A percentile compares a stretch with the other conserved stretches of the same genome.
Evolutionary conservation across 2,113 vertebrate species (phyloP).

Genomic region (Rhinichthys klamathensis): DNA sequence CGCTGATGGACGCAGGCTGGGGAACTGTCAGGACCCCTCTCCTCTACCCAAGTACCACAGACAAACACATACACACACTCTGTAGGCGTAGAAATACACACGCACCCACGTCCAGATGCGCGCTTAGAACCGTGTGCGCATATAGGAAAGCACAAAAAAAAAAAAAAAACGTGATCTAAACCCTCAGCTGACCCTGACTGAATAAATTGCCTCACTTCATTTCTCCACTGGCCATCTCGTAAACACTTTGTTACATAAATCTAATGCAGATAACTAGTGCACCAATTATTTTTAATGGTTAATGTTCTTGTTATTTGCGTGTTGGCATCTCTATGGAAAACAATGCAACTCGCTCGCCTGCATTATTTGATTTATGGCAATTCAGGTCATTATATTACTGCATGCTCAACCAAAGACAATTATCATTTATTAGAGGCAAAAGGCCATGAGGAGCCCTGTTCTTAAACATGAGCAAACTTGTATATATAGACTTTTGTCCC

Average conservation of each 20-base stretch:
- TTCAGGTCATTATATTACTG: slow-evolving; percentile 42
- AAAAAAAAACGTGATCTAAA: not conserved
- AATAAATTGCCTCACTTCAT: slow-evolving; percentile 58
- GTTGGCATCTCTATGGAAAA: slow-evolving; percentile 32
- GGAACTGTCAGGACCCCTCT: slow-evolving; percentile 67
- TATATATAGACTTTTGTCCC: slow-evolving; percentile 24
- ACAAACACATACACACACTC: slow-evolving; percentile 32
- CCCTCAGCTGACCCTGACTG: slow-evolving; percentile 49
- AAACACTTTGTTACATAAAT: slow-evolving; percentile 56
- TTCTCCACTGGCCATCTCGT: slow-evolving; percentile 48
- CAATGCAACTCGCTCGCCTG: slow-evolving; percentile 24
- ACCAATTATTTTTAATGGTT: slow-evolving; percentile 70
- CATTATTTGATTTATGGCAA: slow-evolving; percentile 47
- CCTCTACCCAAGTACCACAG: slow-evolving; percentile 46
- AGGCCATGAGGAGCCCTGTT: slow-evolving; percentile 30
- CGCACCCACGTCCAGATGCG: not conserved
- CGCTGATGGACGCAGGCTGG: slow-evolving; percentile 75
- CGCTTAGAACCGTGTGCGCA: slow-evolving; percentile 14
- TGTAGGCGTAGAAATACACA: slow-evolving; percentile 51
- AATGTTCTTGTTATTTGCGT: slow-evolving; percentile 59
- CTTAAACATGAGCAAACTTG: not conserved
- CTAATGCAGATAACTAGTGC: slow-evolving; percentile 54
- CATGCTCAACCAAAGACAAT: slow-evolving; percentile 44
- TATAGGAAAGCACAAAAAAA: not conserved
- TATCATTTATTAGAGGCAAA: slow-evolving; percentile 47